These are phyloP conservation scores for Drosophila parthenogenetica DNA, from an alignment of 2,888 invertebrate genomes.

Conservation along the genomic window DNA sequence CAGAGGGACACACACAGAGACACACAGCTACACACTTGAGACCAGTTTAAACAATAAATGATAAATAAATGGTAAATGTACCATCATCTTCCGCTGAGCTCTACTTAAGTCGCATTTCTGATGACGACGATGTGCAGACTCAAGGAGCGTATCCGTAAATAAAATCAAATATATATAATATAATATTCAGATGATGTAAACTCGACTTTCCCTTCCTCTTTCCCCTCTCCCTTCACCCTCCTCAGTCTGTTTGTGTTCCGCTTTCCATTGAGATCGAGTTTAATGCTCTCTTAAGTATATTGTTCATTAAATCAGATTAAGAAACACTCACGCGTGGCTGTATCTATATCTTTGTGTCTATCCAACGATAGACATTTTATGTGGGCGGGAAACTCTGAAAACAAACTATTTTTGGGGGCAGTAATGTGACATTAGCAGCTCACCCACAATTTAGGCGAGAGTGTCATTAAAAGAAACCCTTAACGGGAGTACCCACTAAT, in stretches of 20 bases:
- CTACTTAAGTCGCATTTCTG: constrained; percentile 18
- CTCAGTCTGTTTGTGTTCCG: not conserved
- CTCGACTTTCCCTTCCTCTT: not conserved
- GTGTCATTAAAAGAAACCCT: too few relatives aligned
- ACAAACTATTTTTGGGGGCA: constrained; percentile 1
- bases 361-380: not conserved
- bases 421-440: constrained; percentile 9
- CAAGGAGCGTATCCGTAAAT: constrained; percentile 24
- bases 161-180: constrained; percentile 6
- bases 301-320: constrained; percentile 69
- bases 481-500: too few relatives aligned
- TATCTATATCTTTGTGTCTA: constrained; percentile 1
- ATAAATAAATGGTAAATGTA: constrained; percentile 1
- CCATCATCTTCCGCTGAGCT: constrained; percentile 36
- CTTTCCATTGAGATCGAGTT: constrained; percentile 16
- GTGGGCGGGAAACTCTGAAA: not conserved
- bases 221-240: not conserved
- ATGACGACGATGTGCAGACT: constrained; percentile 15
- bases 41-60: constrained; percentile 9
- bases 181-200: constrained; percentile 15
- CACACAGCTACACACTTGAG: not conserved
- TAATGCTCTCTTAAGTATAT: constrained; percentile 33
- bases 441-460: not conserved
- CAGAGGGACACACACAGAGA: not conserved
- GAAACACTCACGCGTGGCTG: constrained; percentile 6